Evolutionary conservation across 2,888 invertebrate genomes (phyloP), one percentile per base, ranked within the genome.

Genomic region (Drosophila fulvimacula): DNA sequence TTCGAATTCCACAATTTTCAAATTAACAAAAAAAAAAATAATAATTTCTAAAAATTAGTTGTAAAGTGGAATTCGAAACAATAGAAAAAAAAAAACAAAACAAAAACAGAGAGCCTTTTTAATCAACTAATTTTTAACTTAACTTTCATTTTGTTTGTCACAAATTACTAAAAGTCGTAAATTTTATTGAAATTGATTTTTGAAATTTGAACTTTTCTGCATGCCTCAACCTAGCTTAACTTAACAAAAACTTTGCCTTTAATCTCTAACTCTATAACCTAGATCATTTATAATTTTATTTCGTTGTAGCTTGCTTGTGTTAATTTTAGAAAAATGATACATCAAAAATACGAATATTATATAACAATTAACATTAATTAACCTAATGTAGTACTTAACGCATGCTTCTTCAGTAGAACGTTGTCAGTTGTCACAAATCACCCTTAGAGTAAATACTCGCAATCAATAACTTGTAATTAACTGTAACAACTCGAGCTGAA

Each of bases 401-500:
- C 79, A 75, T 79, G 75, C 57, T 59, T 74, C 27, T 79, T 69
- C 30, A 27, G 44, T 65, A 65, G 69, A 48, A 27, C 59, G 61
- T 62, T 68, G 68, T 73, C 55, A 15, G 63, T 30, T 48, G 46
- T 73, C 61, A 79, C 79, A 39, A 44, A 36, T 75, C 75, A 75
- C 79, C 62, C 41, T 42, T 19, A 49, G 42, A 62, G 49, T 44
- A 51, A 51, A 41, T 51, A 19, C 19, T 51, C 34, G 49, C 52
- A 52, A 38, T 24, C 24, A 59, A 73, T 19, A 60, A 71, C 34
- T 55, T 49, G 46, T 61, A 53, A 72, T 49, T 58, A 53, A 58
- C 30, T 32, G 19, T 30, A 19, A 51, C 24, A 49, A 52, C 49
- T 59, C 53, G 41, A 76, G 66, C 53, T 80, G 67, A 79, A 82